Evolutionary conservation across 2,113 vertebrate species (phyloP).

Genomic region (Oncorhynchus gorbuscha): DNA sequence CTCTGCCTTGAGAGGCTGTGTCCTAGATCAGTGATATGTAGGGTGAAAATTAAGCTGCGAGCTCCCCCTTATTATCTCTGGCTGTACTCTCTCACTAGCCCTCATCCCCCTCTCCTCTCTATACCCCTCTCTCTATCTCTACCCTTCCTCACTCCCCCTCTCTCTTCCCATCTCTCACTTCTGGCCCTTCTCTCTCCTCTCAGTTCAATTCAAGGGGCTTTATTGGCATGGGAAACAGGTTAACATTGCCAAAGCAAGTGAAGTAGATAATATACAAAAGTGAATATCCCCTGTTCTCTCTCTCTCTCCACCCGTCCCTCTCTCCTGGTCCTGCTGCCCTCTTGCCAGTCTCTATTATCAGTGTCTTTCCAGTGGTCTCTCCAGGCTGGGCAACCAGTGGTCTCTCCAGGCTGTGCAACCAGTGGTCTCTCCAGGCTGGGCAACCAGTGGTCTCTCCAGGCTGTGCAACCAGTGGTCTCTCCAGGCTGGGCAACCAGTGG

Average conservation of each 20-base stretch:
- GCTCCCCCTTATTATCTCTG: slow-evolving; percentile 6
- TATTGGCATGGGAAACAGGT: too few relatives aligned
- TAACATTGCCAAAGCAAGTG: too few relatives aligned
- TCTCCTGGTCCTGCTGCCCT: slow-evolving; percentile 58
- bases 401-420: too few relatives aligned
- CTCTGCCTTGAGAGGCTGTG: slow-evolving; percentile 11
- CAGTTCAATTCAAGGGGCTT: too few relatives aligned
- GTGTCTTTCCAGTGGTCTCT: slow-evolving; percentile 49
- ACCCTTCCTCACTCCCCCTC: background rate
- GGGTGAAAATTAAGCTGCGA: background rate
- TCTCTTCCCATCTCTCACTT: background rate
- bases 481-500: too few relatives aligned
- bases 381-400: too few relatives aligned
- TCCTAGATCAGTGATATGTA: slow-evolving; percentile 19
- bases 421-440: too few relatives aligned
- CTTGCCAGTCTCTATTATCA: slow-evolving; percentile 72
- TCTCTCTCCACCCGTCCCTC: background rate
- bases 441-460: too few relatives aligned
- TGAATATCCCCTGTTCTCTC: background rate
- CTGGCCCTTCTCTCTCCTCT: slow-evolving; percentile 63
- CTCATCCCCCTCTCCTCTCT: background rate
- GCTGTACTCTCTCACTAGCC: background rate
- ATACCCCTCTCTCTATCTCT: background rate
- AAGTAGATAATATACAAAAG: too few relatives aligned
- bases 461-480: too few relatives aligned